These are phyloP conservation scores for Trialeurodes vaporariorum DNA, from an alignment of 1,140 invertebrate genomes.

Conservation along the genomic window DNA sequence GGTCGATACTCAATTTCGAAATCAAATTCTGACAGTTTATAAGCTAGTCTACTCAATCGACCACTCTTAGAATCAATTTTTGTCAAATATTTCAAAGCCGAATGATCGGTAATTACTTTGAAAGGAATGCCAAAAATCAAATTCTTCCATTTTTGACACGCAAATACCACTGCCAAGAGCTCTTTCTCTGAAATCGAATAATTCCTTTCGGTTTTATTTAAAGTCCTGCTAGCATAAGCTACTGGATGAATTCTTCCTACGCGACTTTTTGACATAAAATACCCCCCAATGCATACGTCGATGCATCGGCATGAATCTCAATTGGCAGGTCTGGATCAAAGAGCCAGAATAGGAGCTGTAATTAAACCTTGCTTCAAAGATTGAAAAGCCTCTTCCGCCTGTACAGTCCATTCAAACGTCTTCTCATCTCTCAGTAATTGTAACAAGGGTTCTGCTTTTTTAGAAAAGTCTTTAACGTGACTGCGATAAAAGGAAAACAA, in stretches of 20 bases:
- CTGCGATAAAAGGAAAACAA: too few relatives aligned
- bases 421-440: neutral
- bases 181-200: neutral
- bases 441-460: neutral
- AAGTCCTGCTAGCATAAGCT: neutral
- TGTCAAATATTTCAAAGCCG: neutral
- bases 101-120: neutral
- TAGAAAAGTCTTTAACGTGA: too few relatives aligned
- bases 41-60: neutral
- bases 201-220: neutral
- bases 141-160: neutral
- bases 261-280: neutral
- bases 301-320: neutral
- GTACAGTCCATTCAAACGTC: neutral
- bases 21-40: neutral
- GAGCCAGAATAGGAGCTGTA: neutral
- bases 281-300: neutral
- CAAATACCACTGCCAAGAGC: neutral
- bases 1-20: neutral
- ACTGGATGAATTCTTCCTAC: neutral
- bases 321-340: neutral
- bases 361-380: neutral
- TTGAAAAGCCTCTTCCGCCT: neutral
- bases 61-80: neutral
- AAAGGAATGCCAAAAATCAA: neutral